phyloP scores from a whole-genome alignment of 2,113 vertebrate species.

The Salvator merianae region DNA sequence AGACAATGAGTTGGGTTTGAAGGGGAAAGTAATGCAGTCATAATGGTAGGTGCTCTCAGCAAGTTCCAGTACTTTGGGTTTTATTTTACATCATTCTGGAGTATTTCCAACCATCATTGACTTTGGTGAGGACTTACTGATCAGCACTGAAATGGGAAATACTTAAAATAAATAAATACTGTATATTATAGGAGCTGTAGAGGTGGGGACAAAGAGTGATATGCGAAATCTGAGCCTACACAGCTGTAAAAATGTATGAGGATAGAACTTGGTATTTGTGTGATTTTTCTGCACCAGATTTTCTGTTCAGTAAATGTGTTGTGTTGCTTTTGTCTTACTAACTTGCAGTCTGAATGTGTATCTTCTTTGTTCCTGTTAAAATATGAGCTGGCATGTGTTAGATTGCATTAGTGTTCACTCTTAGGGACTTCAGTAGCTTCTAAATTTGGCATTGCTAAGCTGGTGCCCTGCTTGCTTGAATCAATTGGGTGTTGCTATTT shows the following conservation, averaged over 20 bases:
- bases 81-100: neutral
- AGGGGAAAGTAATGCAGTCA: neutral
- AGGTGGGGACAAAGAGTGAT: neutral
- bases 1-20: neutral
- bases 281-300: constrained; percentile 45
- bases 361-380: constrained; percentile 79
- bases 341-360: constrained; percentile 66
- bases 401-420: constrained; percentile 73
- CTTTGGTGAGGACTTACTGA: neutral
- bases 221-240: neutral
- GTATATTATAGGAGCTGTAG: too few species aligned
- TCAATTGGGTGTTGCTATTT: constrained; percentile 88
- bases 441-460: constrained; percentile 81
- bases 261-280: constrained; percentile 25
- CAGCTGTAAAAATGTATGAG: constrained; percentile 9
- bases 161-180: too few species aligned
- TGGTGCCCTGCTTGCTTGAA: constrained; percentile 78
- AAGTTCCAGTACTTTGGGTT: neutral
- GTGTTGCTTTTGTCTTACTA: constrained; percentile 71
- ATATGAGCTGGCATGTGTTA: constrained; percentile 81
- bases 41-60: neutral
- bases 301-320: constrained; percentile 62
- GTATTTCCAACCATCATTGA: neutral
- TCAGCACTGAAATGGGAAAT: neutral
- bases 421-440: constrained; percentile 78